A percentile compares a stretch with the other conserved stretches of the same genome.
Evolutionary conservation across 2,797 vertebrate species (phyloP).

Genomic region (Tiaroga cobitis): DNA sequence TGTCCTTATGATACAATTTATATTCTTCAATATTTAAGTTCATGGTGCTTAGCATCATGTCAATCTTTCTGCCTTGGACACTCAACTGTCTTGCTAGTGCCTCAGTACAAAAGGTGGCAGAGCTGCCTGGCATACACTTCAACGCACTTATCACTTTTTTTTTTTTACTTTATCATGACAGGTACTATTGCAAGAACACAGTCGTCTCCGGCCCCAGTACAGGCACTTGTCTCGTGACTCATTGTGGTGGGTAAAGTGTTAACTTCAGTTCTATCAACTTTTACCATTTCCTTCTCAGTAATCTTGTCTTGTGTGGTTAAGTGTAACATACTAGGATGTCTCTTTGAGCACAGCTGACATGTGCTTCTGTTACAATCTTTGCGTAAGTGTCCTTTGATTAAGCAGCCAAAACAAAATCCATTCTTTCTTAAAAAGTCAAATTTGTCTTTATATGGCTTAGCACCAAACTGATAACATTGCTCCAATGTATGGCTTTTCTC

Average conservation of each 20-base stretch:
- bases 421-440: conserved; percentile 26
- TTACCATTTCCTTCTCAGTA: neutral
- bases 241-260: neutral
- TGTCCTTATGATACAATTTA: too few relatives aligned
- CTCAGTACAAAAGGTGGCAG: neutral
- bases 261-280: neutral
- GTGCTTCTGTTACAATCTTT: conserved; percentile 31
- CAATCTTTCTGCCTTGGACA: conserved; percentile 15
- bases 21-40: too few relatives aligned
- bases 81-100: conserved; percentile 28
- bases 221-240: conserved; percentile 4
- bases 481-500: conserved; percentile 18
- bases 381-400: too few relatives aligned
- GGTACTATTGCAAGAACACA: conserved; percentile 13
- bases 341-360: conserved; percentile 22
- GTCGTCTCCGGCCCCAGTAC: conserved; percentile 30
- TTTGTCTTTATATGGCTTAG: conserved; percentile 24
- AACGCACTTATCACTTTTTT: conserved; percentile 7
- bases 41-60: conserved; percentile 36
- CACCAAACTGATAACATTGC: conserved; percentile 9
- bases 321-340: conserved; percentile 32
- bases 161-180: conserved; percentile 31
- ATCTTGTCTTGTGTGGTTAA: neutral
- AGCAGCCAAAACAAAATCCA: too few relatives aligned
- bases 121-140: conserved; percentile 45